Conservation (phyloP, 2,113 vertebrate species). For the Loxodonta africana region DNA sequence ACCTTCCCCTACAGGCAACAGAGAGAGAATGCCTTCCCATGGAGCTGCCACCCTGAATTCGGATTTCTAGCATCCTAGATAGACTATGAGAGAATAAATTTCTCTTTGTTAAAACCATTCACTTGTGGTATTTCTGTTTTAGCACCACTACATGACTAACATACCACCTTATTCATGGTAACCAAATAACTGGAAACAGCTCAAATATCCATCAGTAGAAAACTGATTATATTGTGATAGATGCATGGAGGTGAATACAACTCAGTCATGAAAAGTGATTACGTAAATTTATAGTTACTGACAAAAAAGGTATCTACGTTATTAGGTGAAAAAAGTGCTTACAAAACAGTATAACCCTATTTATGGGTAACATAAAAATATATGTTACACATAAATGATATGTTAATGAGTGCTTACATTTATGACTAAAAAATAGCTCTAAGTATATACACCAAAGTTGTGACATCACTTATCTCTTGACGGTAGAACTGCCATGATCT, state of each 20-base stretch:
- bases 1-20: too few relatives aligned
- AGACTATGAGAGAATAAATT: too few relatives aligned
- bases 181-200: neutral
- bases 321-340: neutral
- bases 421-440: neutral
- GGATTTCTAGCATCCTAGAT: too few relatives aligned
- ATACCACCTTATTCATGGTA: neutral
- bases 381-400: constrained; percentile 15
- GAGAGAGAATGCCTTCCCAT: too few relatives aligned
- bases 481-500: constrained; percentile 7
- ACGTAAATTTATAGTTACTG: neutral
- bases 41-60: too few relatives aligned
- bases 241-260: neutral
- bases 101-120: too few relatives aligned
- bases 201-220: neutral
- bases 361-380: neutral
- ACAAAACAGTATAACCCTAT: neutral
- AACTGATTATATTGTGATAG: neutral
- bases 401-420: neutral
- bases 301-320: neutral
- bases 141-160: too few relatives aligned
- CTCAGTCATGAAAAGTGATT: neutral
- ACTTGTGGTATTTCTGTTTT: too few relatives aligned
- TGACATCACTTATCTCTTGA: neutral
- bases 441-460: neutral